Conservation (phyloP, 2,888 invertebrate species). For the Dasysyrphus albostriatus region DNA sequence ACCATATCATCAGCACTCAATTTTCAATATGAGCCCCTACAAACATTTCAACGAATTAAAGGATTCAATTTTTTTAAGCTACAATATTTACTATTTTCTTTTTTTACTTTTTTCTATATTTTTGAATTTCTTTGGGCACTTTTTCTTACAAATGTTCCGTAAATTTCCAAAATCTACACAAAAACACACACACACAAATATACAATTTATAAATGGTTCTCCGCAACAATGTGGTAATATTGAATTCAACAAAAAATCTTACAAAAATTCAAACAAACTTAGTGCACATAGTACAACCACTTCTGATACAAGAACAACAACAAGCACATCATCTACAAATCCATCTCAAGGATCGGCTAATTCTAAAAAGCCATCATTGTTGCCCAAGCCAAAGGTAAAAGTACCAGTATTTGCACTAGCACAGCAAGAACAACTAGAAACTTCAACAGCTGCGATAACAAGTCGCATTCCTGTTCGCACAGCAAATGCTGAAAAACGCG, state of each 20-base stretch:
- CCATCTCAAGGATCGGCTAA: constrained; percentile 60
- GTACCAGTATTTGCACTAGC: constrained; percentile 77
- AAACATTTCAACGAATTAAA: constrained; percentile 35
- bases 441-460: constrained; percentile 75
- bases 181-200: constrained; percentile 10
- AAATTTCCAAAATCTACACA: constrained; percentile 44
- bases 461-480: constrained; percentile 84
- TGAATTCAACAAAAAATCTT: neutral
- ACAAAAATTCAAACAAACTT: constrained; percentile 24
- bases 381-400: constrained; percentile 83
- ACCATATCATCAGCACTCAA: constrained; percentile 43
- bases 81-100: constrained; percentile 53
- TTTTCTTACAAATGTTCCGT: constrained; percentile 43
- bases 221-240: constrained; percentile 9
- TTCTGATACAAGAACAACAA: constrained; percentile 61
- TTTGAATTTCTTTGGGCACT: constrained; percentile 60
- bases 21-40: constrained; percentile 53
- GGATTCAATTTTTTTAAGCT: constrained; percentile 53
- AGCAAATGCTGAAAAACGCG: constrained; percentile 82
- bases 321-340: constrained; percentile 62
- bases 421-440: constrained; percentile 33
- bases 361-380: constrained; percentile 80
- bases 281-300: constrained; percentile 69
- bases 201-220: constrained; percentile 9
- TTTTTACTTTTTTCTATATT: constrained; percentile 65